These are phyloP conservation scores for Pemphredon lugubris DNA, from an alignment of 2,888 invertebrate species.

Conservation along the genomic window DNA sequence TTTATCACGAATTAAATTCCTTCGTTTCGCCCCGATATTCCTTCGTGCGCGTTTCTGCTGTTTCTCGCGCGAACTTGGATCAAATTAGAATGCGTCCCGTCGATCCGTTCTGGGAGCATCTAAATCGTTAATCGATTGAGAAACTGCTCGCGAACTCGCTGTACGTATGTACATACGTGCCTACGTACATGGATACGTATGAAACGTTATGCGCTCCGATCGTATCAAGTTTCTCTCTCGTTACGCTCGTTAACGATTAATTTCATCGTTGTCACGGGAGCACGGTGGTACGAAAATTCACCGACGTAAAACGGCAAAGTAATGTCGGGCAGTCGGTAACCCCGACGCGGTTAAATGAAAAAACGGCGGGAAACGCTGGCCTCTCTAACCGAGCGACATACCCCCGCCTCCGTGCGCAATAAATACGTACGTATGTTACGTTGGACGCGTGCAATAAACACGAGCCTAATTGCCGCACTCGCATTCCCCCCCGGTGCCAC, in stretches of 20 bases:
- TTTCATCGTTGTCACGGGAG: conserved; percentile 35
- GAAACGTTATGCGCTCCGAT: conserved; percentile 21
- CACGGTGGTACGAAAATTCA: conserved; percentile 39
- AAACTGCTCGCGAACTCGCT: conserved; percentile 18
- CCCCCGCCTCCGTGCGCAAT: conserved; percentile 42
- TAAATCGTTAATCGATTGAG: conserved; percentile 32
- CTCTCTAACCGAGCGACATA: conserved; percentile 60
- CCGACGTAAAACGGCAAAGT: conserved; percentile 43
- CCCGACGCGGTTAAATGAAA: conserved; percentile 43
- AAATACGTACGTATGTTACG: conserved; percentile 56
- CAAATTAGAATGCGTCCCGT: too few species aligned
- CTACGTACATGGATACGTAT: too few species aligned
- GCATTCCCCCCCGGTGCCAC: conserved; percentile 35
- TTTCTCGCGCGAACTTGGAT: too few species aligned
- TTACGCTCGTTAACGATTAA: conserved; percentile 56
- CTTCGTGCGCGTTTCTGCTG: too few species aligned
- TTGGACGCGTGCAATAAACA: conserved; percentile 52
- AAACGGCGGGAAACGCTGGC: conserved; percentile 27
- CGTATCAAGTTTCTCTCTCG: conserved; percentile 49
- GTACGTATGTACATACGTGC: too few species aligned
- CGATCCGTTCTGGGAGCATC: neutral
- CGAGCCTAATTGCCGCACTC: conserved; percentile 55
- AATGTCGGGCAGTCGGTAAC: conserved; percentile 39
- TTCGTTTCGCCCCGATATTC: too few species aligned
- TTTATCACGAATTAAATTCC: too few species aligned